Conservation (phyloP, 2,797 vertebrate genomes). For the Cossypha caffra region DNA sequence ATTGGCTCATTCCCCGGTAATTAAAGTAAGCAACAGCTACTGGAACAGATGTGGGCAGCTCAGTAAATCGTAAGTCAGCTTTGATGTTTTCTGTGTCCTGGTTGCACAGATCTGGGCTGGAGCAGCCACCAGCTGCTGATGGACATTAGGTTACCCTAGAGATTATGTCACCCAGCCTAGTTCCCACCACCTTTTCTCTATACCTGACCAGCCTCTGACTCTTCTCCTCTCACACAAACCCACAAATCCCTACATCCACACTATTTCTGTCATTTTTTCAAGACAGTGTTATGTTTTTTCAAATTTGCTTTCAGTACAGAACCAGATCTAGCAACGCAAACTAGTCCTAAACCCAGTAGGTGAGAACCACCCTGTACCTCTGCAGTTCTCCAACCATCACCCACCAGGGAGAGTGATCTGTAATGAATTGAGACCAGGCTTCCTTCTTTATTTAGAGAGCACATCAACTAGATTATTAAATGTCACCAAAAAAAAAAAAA, state of each 20-base stretch:
- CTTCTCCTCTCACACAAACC: background rate
- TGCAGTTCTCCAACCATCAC: background rate
- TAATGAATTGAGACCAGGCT: background rate
- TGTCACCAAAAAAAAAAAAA: background rate
- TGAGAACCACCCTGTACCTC: background rate
- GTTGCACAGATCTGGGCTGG: background rate
- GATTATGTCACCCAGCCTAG: background rate
- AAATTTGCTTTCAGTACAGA: background rate
- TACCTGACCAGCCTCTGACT: background rate
- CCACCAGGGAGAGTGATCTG: background rate
- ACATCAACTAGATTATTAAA: background rate
- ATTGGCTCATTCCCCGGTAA: conserved; percentile 66
- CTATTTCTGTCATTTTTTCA: background rate
- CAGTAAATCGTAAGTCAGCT: conserved; percentile 72
- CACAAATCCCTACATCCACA: background rate
- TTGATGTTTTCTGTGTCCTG: conserved; percentile 21
- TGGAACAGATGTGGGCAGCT: conserved; percentile 79
- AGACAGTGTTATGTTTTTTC: background rate
- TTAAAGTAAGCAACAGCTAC: conserved; percentile 68
- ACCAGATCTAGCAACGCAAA: background rate
- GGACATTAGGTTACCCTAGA: background rate
- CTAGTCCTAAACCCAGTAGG: background rate
- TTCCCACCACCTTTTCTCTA: background rate
- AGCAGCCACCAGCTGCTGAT: background rate
- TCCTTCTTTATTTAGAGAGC: background rate